phyloP scores from a whole-genome alignment of 2,797 vertebrate genomes.

The Cygnus olor region DNA sequence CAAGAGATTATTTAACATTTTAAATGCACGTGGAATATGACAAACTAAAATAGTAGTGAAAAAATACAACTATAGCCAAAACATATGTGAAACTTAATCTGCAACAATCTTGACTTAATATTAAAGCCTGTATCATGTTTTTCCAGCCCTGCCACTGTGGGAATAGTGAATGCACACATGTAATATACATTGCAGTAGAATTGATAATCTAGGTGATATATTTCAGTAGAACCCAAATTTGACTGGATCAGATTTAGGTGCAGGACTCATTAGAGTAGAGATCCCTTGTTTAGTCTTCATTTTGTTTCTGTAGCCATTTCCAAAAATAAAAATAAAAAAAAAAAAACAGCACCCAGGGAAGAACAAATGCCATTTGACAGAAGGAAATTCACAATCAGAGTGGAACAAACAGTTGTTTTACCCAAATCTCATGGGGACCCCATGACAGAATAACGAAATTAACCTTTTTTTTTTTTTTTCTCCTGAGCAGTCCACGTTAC shows the following conservation, averaged over 20 bases:
- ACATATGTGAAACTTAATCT: constrained; percentile 39
- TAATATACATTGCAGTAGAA: background rate
- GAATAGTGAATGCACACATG: background rate
- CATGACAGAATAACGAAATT: background rate
- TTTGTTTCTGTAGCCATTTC: background rate
- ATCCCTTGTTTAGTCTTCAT: background rate
- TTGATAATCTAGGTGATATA: background rate
- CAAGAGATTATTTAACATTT: constrained; percentile 32
- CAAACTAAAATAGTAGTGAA: constrained; percentile 9
- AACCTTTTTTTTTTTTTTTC: background rate
- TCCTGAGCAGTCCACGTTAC: background rate
- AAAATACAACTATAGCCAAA: constrained; percentile 33
- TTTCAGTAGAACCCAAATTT: background rate
- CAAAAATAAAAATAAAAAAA: background rate
- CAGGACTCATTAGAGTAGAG: background rate
- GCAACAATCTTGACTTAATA: constrained; percentile 34
- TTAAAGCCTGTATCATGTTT: constrained; percentile 14
- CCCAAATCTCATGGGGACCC: background rate
- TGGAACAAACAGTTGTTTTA: background rate
- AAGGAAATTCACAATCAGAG: background rate
- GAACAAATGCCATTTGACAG: background rate
- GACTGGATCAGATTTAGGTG: background rate
- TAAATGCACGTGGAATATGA: background rate
- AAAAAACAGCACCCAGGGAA: background rate
- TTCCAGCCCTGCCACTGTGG: background rate